Evolutionary conservation across 2,888 invertebrate genomes (phyloP).

Genomic region (Oasisia sp.): DNA sequence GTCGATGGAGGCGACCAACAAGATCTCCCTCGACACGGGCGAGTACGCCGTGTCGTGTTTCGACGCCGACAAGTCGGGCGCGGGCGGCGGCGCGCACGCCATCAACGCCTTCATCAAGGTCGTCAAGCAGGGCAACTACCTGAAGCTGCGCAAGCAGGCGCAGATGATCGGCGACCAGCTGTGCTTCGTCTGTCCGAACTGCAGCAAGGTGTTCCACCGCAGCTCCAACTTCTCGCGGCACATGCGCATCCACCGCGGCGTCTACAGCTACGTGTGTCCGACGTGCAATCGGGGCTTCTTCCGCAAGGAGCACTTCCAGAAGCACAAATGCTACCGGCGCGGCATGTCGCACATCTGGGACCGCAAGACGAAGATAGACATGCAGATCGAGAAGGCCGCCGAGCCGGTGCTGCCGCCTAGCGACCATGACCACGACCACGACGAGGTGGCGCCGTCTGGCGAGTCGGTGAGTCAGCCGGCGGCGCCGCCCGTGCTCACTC

Average conservation of each 20-base stretch:
- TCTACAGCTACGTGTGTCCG: conserved; percentile 40
- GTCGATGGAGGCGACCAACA: neutral
- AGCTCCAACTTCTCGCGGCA: conserved; percentile 44
- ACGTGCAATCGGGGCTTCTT: conserved; percentile 39
- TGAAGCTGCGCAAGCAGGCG: conserved; percentile 40
- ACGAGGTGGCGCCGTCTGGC: neutral
- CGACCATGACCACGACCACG: neutral
- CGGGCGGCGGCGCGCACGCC: neutral
- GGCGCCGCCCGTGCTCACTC: neutral
- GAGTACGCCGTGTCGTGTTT: conserved; percentile 10
- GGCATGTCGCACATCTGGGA: conserved; percentile 36
- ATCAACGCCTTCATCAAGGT: conserved; percentile 36
- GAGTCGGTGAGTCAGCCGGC: neutral
- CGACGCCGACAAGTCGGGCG: neutral
- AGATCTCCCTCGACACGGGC: neutral
- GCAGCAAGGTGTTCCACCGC: conserved; percentile 41
- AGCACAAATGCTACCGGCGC: conserved; percentile 39
- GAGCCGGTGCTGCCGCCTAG: conserved; percentile 8
- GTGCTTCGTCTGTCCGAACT: conserved; percentile 41
- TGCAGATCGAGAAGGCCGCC: conserved; percentile 3
- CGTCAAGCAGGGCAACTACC: conserved; percentile 41
- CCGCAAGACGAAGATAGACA: conserved; percentile 29
- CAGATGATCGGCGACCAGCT: conserved; percentile 39
- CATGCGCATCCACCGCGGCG: conserved; percentile 44
- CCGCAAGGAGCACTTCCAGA: conserved; percentile 40